Conservation (phyloP, 2,888 invertebrate genomes). For the Meta bourneti region DNA sequence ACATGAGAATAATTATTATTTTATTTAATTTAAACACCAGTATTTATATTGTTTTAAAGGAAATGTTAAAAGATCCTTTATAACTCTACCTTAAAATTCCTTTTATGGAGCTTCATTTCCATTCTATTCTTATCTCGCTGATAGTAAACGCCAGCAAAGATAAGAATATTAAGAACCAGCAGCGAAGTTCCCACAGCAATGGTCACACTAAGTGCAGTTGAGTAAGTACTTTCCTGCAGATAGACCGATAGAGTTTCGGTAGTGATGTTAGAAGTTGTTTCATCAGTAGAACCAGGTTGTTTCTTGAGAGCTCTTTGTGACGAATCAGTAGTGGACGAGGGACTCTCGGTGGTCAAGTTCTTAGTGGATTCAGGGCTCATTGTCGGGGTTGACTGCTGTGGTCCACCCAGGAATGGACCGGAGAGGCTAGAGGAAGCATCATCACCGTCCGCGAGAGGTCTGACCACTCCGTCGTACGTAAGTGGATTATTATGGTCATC, state of each 20-base stretch:
- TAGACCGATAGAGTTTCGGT: conserved; percentile 39
- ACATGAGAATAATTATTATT: too few species aligned
- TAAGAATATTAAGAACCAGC: conserved; percentile 93
- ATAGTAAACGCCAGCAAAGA: conserved; percentile 96
- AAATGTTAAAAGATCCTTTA: background rate
- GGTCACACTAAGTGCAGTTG: conserved; percentile 92
- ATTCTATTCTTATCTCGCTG: conserved; percentile 83
- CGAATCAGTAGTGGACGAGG: conserved; percentile 20
- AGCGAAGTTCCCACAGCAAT: conserved; percentile 95
- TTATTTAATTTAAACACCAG: background rate
- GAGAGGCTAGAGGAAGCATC: conserved; percentile 9
- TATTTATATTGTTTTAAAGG: background rate
- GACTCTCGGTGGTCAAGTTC: conserved; percentile 24
- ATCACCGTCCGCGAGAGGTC: conserved; percentile 80
- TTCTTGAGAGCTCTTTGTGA: background rate
- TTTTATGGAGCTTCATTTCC: conserved; percentile 75
- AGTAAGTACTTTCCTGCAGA: conserved; percentile 83
- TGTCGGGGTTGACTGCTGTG: background rate
- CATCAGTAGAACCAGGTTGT: conserved; percentile 2
- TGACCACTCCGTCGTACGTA: conserved; percentile 92
- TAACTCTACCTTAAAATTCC: conserved; percentile 75
- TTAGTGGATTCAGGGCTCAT: background rate
- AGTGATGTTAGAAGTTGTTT: background rate
- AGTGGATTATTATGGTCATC: conserved; percentile 91
- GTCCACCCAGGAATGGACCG: conserved; percentile 44